Conservation (phyloP, 1,140 invertebrate species). For the Orchesella cincta region DNA sequence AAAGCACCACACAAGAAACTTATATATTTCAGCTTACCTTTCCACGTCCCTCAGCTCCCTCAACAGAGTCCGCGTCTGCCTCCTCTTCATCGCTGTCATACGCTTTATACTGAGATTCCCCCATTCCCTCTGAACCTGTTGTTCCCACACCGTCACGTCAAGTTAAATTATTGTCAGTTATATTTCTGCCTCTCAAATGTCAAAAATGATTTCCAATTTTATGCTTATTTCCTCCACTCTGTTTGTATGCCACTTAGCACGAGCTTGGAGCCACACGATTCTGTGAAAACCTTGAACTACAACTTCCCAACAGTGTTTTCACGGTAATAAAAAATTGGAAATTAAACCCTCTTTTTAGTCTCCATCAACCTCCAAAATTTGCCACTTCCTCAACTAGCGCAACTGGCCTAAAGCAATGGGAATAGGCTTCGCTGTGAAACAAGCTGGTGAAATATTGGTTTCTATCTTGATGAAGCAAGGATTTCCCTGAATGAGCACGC, state of each 20-base stretch:
- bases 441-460: too few relatives aligned
- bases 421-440: too few relatives aligned
- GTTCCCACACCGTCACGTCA: neutral
- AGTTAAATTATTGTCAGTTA: neutral
- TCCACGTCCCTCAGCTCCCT: neutral
- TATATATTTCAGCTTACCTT: neutral
- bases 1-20: neutral
- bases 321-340: too few relatives aligned
- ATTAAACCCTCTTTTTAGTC: too few relatives aligned
- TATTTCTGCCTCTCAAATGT: neutral
- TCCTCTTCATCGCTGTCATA: slow-evolving; percentile 8
- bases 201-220: neutral
- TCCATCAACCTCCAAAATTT: too few relatives aligned
- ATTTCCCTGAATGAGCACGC: too few relatives aligned
- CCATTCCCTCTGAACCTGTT: neutral
- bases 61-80: neutral
- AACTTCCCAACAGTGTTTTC: neutral
- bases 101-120: neutral
- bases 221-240: neutral
- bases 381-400: too few relatives aligned
- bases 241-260: neutral
- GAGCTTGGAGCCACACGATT: neutral
- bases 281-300: neutral
- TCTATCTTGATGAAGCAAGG: too few relatives aligned
- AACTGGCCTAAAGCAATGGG: too few relatives aligned